phyloP scores from a whole-genome alignment of 2,888 invertebrate species.

The Apantesis nais region DNA sequence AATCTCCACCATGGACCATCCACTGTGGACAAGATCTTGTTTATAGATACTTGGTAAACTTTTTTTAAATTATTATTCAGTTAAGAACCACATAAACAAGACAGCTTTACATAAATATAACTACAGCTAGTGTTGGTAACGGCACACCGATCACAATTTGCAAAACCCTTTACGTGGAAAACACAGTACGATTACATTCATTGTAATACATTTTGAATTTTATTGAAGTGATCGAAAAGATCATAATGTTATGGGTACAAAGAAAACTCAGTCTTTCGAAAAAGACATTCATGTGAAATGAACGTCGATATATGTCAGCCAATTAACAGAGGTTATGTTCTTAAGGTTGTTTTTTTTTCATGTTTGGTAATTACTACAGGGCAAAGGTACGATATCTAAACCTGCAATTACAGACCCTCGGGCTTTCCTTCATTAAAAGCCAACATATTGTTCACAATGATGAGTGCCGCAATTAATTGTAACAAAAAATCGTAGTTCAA shows the following conservation, averaged over 20 bases:
- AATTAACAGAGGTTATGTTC: slow-evolving; percentile 7
- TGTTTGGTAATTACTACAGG: not conserved
- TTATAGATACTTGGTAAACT: too few relatives aligned
- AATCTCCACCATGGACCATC: too few relatives aligned
- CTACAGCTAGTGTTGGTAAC: not conserved
- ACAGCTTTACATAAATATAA: not conserved
- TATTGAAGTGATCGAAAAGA: slow-evolving; percentile 15
- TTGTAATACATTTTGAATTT: slow-evolving; percentile 7
- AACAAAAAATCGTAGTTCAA: not conserved
- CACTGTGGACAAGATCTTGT: not conserved
- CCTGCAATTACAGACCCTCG: not conserved
- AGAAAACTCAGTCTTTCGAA: slow-evolving; percentile 16
- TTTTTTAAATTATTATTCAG: too few relatives aligned
- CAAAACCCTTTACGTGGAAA: not conserved
- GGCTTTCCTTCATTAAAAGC: not conserved
- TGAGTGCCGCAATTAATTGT: not conserved
- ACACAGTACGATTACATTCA: slow-evolving; percentile 8
- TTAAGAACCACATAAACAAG: too few relatives aligned
- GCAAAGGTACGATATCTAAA: not conserved
- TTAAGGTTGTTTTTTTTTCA: not conserved
- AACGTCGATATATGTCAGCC: slow-evolving; percentile 3
- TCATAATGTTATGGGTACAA: slow-evolving; percentile 11
- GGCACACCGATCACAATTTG: not conserved
- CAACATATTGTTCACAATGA: not conserved
- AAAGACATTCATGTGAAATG: slow-evolving; percentile 14